These are phyloP conservation scores for Enteromius trimaculatus DNA, from an alignment of 2,797 vertebrate species.

Conservation along the genomic window DNA sequence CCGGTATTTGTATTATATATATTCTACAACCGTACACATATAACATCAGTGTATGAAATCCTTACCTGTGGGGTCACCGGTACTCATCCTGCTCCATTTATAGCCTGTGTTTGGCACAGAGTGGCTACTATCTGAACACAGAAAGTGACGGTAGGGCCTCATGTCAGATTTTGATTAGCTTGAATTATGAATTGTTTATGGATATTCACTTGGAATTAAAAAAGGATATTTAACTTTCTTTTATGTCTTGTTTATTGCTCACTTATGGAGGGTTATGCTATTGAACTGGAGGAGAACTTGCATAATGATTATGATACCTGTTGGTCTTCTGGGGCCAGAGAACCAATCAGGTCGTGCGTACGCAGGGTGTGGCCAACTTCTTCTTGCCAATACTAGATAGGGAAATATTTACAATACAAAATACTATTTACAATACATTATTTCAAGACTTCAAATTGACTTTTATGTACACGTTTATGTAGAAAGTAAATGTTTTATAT, in stretches of 20 bases:
- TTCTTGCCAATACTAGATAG: conserved; percentile 77
- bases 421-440: conserved; percentile 64
- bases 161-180: not conserved
- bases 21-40: not conserved
- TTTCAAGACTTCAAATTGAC: not conserved
- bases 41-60: not conserved
- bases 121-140: conserved; percentile 77
- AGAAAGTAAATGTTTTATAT: not conserved
- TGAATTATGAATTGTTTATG: conserved; percentile 1
- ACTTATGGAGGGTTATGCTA: not conserved
- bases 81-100: conserved; percentile 73
- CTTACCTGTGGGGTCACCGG: conserved; percentile 60
- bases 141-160: conserved; percentile 40
- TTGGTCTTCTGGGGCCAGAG: conserved; percentile 73
- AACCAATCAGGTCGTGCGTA: conserved; percentile 76
- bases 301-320: conserved; percentile 74
- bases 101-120: conserved; percentile 77
- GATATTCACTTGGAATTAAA: not conserved
- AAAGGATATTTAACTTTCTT: conserved; percentile 6
- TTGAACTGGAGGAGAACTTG: not conserved
- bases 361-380: conserved; percentile 76
- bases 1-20: not conserved
- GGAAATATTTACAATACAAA: conserved; percentile 63
- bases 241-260: conserved; percentile 21
- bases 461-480: not conserved